Conservation (phyloP, 2,113 vertebrate species). For the Larimichthys polyactis region DNA sequence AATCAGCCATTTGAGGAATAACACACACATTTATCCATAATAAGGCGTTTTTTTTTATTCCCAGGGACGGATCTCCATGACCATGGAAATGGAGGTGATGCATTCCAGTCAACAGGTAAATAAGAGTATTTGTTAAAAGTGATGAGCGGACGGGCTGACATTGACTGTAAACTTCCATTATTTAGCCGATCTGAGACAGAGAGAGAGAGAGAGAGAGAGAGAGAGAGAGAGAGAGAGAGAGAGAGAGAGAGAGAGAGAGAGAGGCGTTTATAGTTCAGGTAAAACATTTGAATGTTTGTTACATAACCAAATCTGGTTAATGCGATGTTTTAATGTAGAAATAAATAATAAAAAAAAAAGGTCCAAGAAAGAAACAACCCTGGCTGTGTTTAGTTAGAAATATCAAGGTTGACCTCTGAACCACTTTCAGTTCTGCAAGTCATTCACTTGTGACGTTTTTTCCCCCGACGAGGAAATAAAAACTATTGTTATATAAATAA, state of each 20-base stretch:
- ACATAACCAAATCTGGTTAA: not conserved
- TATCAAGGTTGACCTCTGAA: slow-evolving; percentile 7
- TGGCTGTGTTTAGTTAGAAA: not conserved
- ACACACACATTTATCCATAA: slow-evolving; percentile 22
- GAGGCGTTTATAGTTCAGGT: not conserved
- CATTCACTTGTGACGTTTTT: slow-evolving; percentile 60
- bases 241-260: not conserved
- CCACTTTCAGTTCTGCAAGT: slow-evolving; percentile 61
- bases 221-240: not conserved
- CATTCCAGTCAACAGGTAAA: slow-evolving; percentile 85
- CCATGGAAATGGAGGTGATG: slow-evolving; percentile 84
- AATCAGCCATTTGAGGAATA: slow-evolving; percentile 50
- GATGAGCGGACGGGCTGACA: not conserved
- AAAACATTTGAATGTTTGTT: slow-evolving; percentile 1
- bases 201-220: not conserved
- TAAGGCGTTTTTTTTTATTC: slow-evolving; percentile 38
- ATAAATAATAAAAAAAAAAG: not conserved
- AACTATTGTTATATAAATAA: not conserved
- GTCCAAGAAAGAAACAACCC: not conserved
- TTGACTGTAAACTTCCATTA: slow-evolving; percentile 11
- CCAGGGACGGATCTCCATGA: slow-evolving; percentile 58
- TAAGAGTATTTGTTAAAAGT: not conserved
- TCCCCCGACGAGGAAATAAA: not conserved
- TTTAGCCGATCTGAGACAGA: not conserved
- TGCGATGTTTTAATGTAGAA: not conserved